phyloP scores from a whole-genome alignment of 1,140 invertebrate species.

The Drosophila biarmipes region DNA sequence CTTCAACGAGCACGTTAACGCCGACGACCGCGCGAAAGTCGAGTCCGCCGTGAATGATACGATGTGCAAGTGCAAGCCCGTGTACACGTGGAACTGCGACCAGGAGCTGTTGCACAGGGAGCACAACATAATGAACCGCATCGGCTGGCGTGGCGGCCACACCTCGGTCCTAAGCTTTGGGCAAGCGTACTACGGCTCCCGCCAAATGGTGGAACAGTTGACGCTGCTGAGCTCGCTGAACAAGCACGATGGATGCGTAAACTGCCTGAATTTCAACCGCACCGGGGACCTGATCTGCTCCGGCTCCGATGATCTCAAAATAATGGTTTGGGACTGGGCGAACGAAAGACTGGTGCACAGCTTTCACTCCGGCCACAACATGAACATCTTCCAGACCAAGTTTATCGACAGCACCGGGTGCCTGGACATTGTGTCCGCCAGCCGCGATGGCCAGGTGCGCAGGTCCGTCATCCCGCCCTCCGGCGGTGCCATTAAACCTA shows the following conservation, averaged over 20 bases:
- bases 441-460: constrained; percentile 94
- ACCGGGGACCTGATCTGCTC: constrained; percentile 87
- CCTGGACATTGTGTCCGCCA: constrained; percentile 93
- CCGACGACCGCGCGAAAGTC: constrained; percentile 24
- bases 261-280: constrained; percentile 95
- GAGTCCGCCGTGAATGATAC: constrained; percentile 43
- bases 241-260: constrained; percentile 95
- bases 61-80: constrained; percentile 63
- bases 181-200: constrained; percentile 91
- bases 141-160: constrained; percentile 64
- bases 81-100: constrained; percentile 53
- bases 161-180: constrained; percentile 42
- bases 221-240: constrained; percentile 92
- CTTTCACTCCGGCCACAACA: constrained; percentile 92
- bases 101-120: constrained; percentile 70
- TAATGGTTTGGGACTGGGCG: constrained; percentile 97
- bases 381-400: constrained; percentile 96
- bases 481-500: constrained; percentile 54
- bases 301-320: constrained; percentile 95
- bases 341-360: constrained; percentile 87
- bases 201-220: constrained; percentile 92
- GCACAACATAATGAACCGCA: constrained; percentile 62
- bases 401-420: constrained; percentile 88
- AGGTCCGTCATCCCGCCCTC: constrained; percentile 68
- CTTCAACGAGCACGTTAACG: constrained; percentile 16